These are phyloP conservation scores for Ectemnius cavifrons DNA, from an alignment of 2,888 invertebrate genomes.

Conservation along the genomic window DNA sequence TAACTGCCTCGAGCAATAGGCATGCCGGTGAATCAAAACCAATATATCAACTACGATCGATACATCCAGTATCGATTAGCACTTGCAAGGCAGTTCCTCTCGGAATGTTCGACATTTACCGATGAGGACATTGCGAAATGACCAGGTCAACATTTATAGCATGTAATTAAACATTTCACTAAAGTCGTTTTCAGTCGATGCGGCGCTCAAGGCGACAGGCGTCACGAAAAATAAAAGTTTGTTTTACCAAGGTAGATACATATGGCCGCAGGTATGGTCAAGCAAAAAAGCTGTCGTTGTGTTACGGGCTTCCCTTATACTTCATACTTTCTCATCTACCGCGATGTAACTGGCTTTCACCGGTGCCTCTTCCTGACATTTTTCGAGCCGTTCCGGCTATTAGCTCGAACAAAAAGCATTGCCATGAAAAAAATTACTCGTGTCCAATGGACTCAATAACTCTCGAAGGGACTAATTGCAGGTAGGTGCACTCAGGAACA, in stretches of 20 bases:
- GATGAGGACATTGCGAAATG: neutral
- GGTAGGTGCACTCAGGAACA: too few species aligned
- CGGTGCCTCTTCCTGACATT: neutral
- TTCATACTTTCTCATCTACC: neutral
- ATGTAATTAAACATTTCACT: neutral
- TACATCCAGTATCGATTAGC: neutral
- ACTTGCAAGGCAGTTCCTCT: neutral
- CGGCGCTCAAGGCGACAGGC: neutral
- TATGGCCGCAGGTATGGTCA: neutral
- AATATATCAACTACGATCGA: neutral
- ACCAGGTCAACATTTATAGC: neutral
- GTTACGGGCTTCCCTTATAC: neutral
- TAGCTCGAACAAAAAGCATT: neutral
- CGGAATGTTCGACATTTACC: neutral
- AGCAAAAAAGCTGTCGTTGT: neutral
- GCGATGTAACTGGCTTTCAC: constrained; percentile 1
- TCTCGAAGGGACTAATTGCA: too few species aligned
- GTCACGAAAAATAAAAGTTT: neutral
- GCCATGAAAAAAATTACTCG: neutral
- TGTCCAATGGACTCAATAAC: neutral
- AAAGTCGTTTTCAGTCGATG: neutral
- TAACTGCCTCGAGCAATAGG: neutral
- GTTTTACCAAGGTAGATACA: neutral
- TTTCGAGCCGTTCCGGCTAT: constrained; percentile 4
- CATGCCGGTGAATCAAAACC: neutral